phyloP scores from a whole-genome alignment of 2,113 vertebrate genomes.

The human region GRCh38 chr11:126611501-126612000 shows the following conservation, averaged over 20 bases:
- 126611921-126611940: background rate
- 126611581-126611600: fast-evolving
- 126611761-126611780: background rate
- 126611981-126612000: background rate
- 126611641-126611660: background rate
- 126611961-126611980: background rate
- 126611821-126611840: background rate
- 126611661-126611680: background rate
- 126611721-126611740: background rate
- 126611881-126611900: background rate
- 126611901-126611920: background rate
- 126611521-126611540: background rate
- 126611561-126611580: background rate
- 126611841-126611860: background rate
- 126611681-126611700: background rate
- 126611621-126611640: background rate
- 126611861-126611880: background rate
- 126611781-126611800: background rate
- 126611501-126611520: background rate
- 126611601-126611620: background rate
- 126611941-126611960: background rate
- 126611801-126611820: background rate
- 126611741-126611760: fast-evolving
- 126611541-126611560: background rate
- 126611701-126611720: no score